These are phyloP conservation scores for Andrena fulva DNA, from an alignment of 2,888 invertebrate species.

Conservation along the genomic window DNA sequence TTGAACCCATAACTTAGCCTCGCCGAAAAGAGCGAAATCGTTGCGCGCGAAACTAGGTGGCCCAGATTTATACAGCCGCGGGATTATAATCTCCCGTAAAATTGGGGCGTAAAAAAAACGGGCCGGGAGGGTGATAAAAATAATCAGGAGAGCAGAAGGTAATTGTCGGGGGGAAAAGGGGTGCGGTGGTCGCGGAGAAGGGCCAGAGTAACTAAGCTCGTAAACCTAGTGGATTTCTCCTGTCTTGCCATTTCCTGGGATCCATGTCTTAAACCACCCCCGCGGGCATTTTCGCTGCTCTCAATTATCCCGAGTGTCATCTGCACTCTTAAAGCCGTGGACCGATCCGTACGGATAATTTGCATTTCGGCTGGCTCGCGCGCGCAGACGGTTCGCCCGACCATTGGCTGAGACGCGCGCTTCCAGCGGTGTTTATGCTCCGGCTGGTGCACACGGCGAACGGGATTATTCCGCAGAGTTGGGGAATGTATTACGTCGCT, in stretches of 20 bases:
- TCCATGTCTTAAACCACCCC: constrained; percentile 29
- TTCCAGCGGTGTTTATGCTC: constrained; percentile 17
- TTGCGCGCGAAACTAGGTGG: constrained; percentile 5
- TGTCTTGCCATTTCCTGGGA: constrained; percentile 5
- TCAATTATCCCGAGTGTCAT: constrained; percentile 57
- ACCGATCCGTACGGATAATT: constrained; percentile 20
- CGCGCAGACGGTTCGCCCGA: constrained; percentile 2
- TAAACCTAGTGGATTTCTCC: constrained; percentile 33
- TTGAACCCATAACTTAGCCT: constrained; percentile 1
- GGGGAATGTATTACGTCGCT: not conserved
- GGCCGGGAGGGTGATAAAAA: constrained; percentile 35
- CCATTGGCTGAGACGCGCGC: not conserved
- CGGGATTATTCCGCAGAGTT: not conserved
- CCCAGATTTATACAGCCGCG: constrained; percentile 23
- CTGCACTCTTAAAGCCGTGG: constrained; percentile 41
- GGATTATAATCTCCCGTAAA: constrained; percentile 45
- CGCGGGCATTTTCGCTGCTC: constrained; percentile 37
- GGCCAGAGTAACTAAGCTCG: constrained; percentile 4
- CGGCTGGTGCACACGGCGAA: not conserved
- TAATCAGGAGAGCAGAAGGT: constrained; percentile 38
- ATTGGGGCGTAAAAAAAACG: constrained; percentile 25
- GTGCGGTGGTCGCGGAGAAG: not conserved
- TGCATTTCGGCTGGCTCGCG: constrained; percentile 41
- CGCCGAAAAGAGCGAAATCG: not conserved
- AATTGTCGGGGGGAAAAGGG: constrained; percentile 8